Conservation (phyloP, 2,888 invertebrate species). For the Sinelater perroti region DNA sequence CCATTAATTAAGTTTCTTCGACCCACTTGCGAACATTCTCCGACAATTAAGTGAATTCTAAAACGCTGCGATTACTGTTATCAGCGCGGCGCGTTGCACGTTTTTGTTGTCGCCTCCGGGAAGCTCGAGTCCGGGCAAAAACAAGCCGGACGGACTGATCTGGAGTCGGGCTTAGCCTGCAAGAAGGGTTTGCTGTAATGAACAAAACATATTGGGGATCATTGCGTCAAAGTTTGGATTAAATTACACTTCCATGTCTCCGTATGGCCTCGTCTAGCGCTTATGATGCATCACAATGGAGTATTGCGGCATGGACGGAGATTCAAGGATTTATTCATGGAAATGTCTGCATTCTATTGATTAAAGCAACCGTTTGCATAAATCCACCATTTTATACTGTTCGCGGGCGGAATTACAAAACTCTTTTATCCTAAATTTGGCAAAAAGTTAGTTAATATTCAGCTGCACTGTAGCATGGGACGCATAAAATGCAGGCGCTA, state of each 20-base stretch:
- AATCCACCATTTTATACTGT: too few relatives aligned
- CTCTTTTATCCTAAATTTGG: too few relatives aligned
- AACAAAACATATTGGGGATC: too few relatives aligned
- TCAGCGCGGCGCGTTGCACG: too few relatives aligned
- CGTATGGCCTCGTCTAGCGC: conserved; percentile 4
- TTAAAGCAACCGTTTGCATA: background rate
- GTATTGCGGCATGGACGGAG: background rate
- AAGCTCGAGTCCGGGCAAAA: too few relatives aligned
- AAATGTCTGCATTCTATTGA: background rate
- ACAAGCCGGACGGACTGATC: too few relatives aligned
- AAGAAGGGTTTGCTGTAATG: too few relatives aligned
- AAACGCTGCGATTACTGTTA: background rate
- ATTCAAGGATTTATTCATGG: conserved; percentile 1
- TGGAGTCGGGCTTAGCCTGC: too few relatives aligned
- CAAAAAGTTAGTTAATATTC: too few relatives aligned
- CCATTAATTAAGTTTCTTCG: conserved; percentile 16
- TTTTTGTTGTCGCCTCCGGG: too few relatives aligned
- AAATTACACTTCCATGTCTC: conserved; percentile 1
- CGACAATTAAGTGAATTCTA: background rate
- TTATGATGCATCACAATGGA: conserved; percentile 4
- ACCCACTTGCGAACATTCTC: conserved; percentile 8
- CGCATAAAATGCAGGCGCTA: background rate
- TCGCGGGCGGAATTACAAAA: too few relatives aligned
- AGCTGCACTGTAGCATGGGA: background rate
- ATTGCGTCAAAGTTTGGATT: conserved; percentile 3